Evolutionary conservation across 2,888 invertebrate species (phyloP).

Genomic region (Acrobasis suavella): DNA sequence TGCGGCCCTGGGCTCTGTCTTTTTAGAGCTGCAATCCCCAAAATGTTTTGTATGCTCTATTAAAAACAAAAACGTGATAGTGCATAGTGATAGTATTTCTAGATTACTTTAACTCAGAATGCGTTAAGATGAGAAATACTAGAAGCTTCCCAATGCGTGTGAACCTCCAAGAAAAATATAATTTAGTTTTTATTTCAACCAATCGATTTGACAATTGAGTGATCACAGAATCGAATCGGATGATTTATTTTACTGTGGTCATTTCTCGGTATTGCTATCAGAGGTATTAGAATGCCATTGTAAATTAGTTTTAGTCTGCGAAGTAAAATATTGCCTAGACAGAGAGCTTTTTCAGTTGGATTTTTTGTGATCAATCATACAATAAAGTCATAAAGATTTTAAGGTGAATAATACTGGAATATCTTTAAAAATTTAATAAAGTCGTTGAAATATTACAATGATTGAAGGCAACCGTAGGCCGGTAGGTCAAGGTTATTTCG

Average conservation of each 20-base stretch:
- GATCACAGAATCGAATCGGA: conserved; percentile 49
- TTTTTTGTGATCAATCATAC: conserved; percentile 1
- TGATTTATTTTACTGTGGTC: conserved; percentile 47
- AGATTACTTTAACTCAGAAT: not conserved
- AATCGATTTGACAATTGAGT: conserved; percentile 60
- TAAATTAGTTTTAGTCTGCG: conserved; percentile 36
- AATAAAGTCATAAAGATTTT: conserved; percentile 12
- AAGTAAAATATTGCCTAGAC: conserved; percentile 19
- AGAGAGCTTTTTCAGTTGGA: not conserved
- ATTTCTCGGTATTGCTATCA: conserved; percentile 37
- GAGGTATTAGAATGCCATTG: conserved; percentile 38
- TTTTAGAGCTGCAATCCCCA: too few species aligned
- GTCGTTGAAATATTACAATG: too few species aligned
- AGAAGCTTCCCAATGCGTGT: not conserved
- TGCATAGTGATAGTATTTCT: too few species aligned
- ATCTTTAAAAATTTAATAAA: too few species aligned
- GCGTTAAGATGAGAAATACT: not conserved
- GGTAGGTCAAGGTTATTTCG: too few species aligned
- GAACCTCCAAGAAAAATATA: conserved; percentile 9
- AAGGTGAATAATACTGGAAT: not conserved
- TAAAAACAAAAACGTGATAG: too few species aligned
- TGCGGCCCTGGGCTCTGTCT: too few species aligned
- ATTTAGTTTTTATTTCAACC: conserved; percentile 31
- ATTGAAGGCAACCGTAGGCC: too few species aligned
- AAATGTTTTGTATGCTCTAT: too few species aligned